Conservation (phyloP, 1,140 invertebrate genomes). For the Vanessa atalanta region DNA sequence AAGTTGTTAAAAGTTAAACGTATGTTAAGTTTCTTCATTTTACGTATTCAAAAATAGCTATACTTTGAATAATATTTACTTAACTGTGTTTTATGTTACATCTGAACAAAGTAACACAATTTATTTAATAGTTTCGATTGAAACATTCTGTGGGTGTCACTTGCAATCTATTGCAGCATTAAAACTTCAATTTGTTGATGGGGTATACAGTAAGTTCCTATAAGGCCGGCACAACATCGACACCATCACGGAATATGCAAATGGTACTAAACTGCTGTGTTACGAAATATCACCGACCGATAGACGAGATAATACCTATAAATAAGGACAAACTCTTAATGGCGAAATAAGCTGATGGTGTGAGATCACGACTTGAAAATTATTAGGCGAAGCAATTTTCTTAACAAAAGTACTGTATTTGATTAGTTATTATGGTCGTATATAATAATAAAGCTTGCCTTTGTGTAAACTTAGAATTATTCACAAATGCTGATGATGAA, state of each 20-base stretch:
- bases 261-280: conserved; percentile 68
- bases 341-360: conserved; percentile 74
- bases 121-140: conserved; percentile 4
- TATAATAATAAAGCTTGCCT: conserved; percentile 37
- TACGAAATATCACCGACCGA: conserved; percentile 69
- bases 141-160: conserved; percentile 18
- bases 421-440: conserved; percentile 46
- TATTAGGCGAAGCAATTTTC: conserved; percentile 65
- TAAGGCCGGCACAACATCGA: conserved; percentile 48
- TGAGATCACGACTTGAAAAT: conserved; percentile 74
- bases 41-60: background rate
- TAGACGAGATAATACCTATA: conserved; percentile 76
- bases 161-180: conserved; percentile 18
- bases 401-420: conserved; percentile 57
- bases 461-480: conserved; percentile 4
- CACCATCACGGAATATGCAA: conserved; percentile 75
- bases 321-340: conserved; percentile 75
- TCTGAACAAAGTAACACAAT: conserved; percentile 1
- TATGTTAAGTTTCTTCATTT: conserved; percentile 2
- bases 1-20: conserved; percentile 17
- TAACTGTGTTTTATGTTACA: background rate
- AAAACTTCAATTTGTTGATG: conserved; percentile 33
- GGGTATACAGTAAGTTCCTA: conserved; percentile 36
- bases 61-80: background rate
- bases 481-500: background rate